Percentiles rank a stretch among this genome's conserved stretches.
These are phyloP conservation scores for Troides helena DNA, from an alignment of 2,888 invertebrate species.

Conservation along the genomic window DNA sequence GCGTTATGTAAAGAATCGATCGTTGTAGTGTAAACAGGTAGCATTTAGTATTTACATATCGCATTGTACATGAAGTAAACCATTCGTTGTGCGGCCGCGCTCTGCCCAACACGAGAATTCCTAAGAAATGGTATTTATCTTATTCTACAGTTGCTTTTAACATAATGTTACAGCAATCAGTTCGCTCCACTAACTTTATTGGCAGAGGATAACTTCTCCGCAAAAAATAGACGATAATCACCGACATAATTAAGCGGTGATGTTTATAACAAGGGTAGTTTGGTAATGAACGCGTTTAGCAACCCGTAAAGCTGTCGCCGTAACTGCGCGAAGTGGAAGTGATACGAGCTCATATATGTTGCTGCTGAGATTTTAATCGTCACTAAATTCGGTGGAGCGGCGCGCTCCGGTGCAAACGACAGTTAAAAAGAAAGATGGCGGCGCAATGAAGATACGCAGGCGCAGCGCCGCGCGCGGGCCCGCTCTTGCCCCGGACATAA, in stretches of 20 bases:
- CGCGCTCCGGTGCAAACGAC: conserved; percentile 9
- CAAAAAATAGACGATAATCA: conserved; percentile 9
- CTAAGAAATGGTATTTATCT: neutral
- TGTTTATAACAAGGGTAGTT: conserved; percentile 16
- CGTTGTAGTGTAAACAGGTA: too few relatives aligned
- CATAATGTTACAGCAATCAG: neutral
- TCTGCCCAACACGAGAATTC: too few relatives aligned
- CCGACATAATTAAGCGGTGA: conserved; percentile 13
- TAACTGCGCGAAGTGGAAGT: conserved; percentile 2
- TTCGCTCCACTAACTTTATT: neutral
- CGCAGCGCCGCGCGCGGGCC: neutral
- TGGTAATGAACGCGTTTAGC: conserved; percentile 6
- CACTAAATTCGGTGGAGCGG: conserved; percentile 15
- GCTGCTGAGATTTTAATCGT: conserved; percentile 9
- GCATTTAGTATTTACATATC: too few relatives aligned
- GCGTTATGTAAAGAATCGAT: too few relatives aligned
- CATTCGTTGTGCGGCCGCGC: too few relatives aligned
- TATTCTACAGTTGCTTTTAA: neutral
- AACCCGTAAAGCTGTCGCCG: conserved; percentile 13
- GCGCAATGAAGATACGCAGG: conserved; percentile 31
- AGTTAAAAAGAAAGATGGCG: conserved; percentile 39
- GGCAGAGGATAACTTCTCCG: neutral
- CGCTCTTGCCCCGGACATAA: neutral
- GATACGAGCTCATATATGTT: conserved; percentile 4
- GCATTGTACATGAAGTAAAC: too few relatives aligned